Base-by-base conservation (phyloP, 2,888 invertebrate species). In the Drosophila infuscata region DNA sequence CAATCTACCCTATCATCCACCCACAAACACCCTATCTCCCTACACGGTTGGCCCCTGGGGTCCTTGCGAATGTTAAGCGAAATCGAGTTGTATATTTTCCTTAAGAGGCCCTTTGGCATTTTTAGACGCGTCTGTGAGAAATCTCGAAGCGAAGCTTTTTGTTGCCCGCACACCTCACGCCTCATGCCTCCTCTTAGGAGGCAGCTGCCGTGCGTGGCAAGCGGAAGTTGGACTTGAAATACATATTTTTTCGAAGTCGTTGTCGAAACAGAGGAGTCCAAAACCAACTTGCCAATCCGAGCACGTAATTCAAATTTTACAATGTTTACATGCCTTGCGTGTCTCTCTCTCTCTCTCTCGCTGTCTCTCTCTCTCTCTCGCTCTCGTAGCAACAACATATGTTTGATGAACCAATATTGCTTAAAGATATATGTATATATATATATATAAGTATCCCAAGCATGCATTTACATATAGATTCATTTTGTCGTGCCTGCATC, bases 251-350 rank as follows among this genome's bases (percentile, higher is more conserved):
- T 67, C 46, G 38, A 68, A 67, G 41, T 58, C 52, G 38, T 70
- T 65, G 41, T 58, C 52, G 33, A 36, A 48, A 29, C 46, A 51
- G 52, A 62, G 48, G 52, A 62, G 48, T 49, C 52, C 33, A 35
- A 54, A 59, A 29, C 58, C 59, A 36, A 74, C 57, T 89, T 89
- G 66, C 72, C 72, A 86, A 69, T 66, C 84, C 67, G 58, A 66
- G 80, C 86, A 86, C 86, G 88, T 89, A 86, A 87, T 86, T 89
- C 86, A 82, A 86, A 86, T 86, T 89, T 89, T 80, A 89, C 83
- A 86, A 86, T 88, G 88, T 89, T 86, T 86, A 89, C 86, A 89
- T 86, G 84, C 68, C 67, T 82, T 79, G 68, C 76, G 76, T 70
- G 85, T 46, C 84, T 33, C 41, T n/a, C 29, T 29, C 29, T 5